Evolutionary conservation across 1,140 invertebrate species (phyloP).

Genomic region (Mylabris phalerata): DNA sequence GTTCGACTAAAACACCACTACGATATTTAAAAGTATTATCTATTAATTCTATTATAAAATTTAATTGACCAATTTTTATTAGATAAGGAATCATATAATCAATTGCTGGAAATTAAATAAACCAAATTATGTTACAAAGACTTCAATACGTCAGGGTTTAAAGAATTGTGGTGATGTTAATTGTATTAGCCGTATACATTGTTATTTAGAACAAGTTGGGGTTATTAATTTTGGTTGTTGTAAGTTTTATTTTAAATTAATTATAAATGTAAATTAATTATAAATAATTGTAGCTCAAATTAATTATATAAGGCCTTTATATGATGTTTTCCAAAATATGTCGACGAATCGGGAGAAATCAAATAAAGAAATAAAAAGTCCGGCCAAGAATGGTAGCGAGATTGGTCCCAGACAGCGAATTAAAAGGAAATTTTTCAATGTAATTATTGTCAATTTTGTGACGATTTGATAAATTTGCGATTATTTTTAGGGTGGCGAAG

Average conservation of each 20-base stretch:
- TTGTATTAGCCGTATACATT: slow-evolving; percentile 55
- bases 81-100: slow-evolving; percentile 56
- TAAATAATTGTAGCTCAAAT: slow-evolving; percentile 38
- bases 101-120: slow-evolving; percentile 49
- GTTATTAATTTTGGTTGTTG: slow-evolving; percentile 61
- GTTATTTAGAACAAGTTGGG: slow-evolving; percentile 56
- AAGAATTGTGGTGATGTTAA: slow-evolving; percentile 60
- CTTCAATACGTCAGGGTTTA: slow-evolving; percentile 49
- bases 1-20: slow-evolving; percentile 50
- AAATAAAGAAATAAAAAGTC: slow-evolving; percentile 2
- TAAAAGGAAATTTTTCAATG: slow-evolving; percentile 37
- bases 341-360: slow-evolving; percentile 3
- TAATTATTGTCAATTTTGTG: slow-evolving; percentile 19
- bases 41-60: slow-evolving; percentile 1
- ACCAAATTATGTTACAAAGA: slow-evolving; percentile 56
- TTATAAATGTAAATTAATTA: slow-evolving; percentile 5
- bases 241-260: slow-evolving; percentile 35
- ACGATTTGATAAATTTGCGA: neutral
- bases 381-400: slow-evolving; percentile 1
- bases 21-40: slow-evolving; percentile 48
- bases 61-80: slow-evolving; percentile 11
- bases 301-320: slow-evolving; percentile 39
- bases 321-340: slow-evolving; percentile 26
- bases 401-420: slow-evolving; percentile 19
- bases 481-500: slow-evolving; percentile 47